phyloP scores from a whole-genome alignment of 2,797 vertebrate species.

The Cirrhinus molitorella region DNA sequence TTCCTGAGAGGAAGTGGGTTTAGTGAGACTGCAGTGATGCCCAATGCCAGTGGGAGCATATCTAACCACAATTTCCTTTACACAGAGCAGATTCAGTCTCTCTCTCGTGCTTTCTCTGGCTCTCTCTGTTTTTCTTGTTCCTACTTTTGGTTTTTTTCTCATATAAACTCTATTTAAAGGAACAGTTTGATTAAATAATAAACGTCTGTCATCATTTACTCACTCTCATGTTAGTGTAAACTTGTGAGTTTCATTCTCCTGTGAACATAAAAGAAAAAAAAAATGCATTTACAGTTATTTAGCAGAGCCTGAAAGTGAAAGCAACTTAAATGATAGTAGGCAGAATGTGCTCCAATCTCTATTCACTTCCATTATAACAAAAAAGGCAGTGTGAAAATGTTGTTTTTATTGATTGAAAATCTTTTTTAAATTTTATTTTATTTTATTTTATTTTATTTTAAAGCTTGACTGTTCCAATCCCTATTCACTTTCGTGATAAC shows the following conservation, averaged over 20 bases:
- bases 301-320: not conserved
- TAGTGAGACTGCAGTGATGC: constrained; percentile 57
- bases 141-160: constrained; percentile 24
- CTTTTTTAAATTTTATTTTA: not conserved
- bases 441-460: not conserved
- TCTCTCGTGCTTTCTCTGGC: constrained; percentile 19
- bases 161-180: constrained; percentile 24
- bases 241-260: not conserved
- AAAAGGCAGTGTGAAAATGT: not conserved
- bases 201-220: not conserved
- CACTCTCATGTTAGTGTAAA: not conserved
- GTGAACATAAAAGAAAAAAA: not conserved
- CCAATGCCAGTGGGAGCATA: constrained; percentile 53
- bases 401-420: not conserved
- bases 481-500: not conserved
- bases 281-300: not conserved
- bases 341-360: not conserved
- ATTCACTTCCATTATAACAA: not conserved
- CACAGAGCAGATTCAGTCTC: constrained; percentile 46
- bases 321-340: not conserved
- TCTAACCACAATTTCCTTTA: constrained; percentile 56
- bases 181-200: constrained; percentile 3
- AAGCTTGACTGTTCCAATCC: not conserved
- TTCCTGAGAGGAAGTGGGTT: constrained; percentile 52
- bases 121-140: constrained; percentile 4